Evolutionary conservation across 2,888 invertebrate genomes (phyloP), one percentile per base, ranked within the genome.

Genomic region (Eulithis testata): DNA sequence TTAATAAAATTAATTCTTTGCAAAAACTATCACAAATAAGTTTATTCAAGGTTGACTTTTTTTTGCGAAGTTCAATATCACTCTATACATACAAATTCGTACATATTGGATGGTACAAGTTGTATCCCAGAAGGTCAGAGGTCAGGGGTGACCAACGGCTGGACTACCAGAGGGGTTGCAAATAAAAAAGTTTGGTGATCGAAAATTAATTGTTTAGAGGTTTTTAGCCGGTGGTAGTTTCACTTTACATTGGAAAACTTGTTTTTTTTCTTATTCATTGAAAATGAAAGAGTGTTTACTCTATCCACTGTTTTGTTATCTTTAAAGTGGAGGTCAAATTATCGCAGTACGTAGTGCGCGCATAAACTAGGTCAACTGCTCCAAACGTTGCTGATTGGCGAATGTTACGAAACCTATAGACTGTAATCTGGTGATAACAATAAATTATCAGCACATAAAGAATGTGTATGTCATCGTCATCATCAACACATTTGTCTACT

Each of bases 141-240:
- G 82, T 87, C 90, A 90, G 83, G 83, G 91, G 90, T 91, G 90
- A 84, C 82, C 87, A 91, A 91, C 91, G 91, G 89, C 76, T 81
- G 74, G 76, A 72, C 78, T 66, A 37, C 65, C 68, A 69, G 77
- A 79, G 85, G 88, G 89, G 90, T 89, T 88, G 90, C 89, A 79
- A 89, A 90, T 89, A 79, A 82, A 80, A 77, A 70, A 76, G 50
- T 78, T 83, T 82, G 1, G 81, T 84, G 80, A 67, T 77, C 78
- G 77, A 72, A 70, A 72, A 60, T 55, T 64, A 6, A 47, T 36
- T 60, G 21, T 40, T 60, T 47, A 60, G 47, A 21, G 44, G 4
- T 31, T 11, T 49, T 50, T 54, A 47, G n/a, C n/a, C 2, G 44
- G 2, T 49, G 45, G 45, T 21, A 11, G 9, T 49, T 21, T 21